Evolutionary conservation across 2,888 invertebrate genomes (phyloP), one percentile per base, ranked within the genome.

Genomic region (Acanthosoma haemorrhoidale): DNA sequence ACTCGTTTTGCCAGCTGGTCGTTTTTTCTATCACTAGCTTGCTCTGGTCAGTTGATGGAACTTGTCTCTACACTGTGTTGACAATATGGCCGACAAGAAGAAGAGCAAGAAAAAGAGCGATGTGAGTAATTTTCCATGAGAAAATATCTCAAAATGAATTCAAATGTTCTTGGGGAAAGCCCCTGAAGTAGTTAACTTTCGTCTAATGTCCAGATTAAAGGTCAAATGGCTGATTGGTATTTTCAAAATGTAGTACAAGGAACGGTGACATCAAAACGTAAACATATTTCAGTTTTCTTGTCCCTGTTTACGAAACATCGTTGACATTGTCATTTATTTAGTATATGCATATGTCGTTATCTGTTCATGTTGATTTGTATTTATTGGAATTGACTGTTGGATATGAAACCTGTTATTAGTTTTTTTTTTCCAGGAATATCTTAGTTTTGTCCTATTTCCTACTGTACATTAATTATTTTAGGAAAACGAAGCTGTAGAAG

Each of bases 41-140:
- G 15, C 11, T 9, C 41, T 15, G 63, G 15, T 34, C n/a, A 57
- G 63, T 58, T 18, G 18, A 51, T 51, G n/a, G 51, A 51, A 51
- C 32, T 67, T 67, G 57, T 43, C 51, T n/a, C n/a, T n/a, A 67
- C 51, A n/a, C 39, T 71, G 60, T 73, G 73, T 61, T 73, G 73
- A 71, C 73, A 76, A 73, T 70, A 85, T 86, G 85, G 85, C 85
- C 79, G 86, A 86, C 76, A 86, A 85, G 79, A 84, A 84, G 79
- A 86, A 85, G 82, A 84, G 83, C 76, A 84, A 84, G 80, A 86
- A 85, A 77, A 85, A 85, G 76, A 86, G 84, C 81, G 87, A 76
- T 72, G 76, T 86, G 29, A 81, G 83, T 43, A 8, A 39, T 70
- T 39, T 21, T 32, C 38, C n/a, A 38, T 61, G 38, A 11, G 3